A percentile compares a stretch with the other conserved stretches of the same genome.
phyloP scores from a whole-genome alignment of 2,888 invertebrate genomes.

The Cinara cedri region DNA sequence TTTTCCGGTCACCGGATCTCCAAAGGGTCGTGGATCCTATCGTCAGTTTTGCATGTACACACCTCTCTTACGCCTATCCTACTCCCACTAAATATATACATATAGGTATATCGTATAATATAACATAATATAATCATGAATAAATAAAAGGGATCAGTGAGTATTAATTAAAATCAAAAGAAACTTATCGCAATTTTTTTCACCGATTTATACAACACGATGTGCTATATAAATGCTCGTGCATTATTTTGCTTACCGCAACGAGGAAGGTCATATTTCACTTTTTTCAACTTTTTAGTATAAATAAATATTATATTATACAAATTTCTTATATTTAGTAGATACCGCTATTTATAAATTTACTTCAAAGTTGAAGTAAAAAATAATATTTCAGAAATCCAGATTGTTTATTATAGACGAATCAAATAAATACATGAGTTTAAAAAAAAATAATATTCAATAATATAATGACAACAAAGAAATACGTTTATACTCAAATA shows the following conservation, averaged over 20 bases:
- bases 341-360: too few relatives aligned
- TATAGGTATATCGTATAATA: not conserved
- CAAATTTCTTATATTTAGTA: too few relatives aligned
- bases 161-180: slow-evolving; percentile 54
- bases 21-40: slow-evolving; percentile 47
- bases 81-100: too few relatives aligned
- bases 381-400: slow-evolving; percentile 33
- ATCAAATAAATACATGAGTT: slow-evolving; percentile 14
- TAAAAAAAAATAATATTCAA: too few relatives aligned
- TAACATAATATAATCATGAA: not conserved
- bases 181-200: slow-evolving; percentile 37
- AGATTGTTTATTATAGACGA: slow-evolving; percentile 10
- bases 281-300: too few relatives aligned
- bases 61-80: not conserved
- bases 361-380: slow-evolving; percentile 35
- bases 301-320: too few relatives aligned
- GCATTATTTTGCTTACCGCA: too few relatives aligned
- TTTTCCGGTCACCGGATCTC: slow-evolving; percentile 56
- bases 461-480: too few relatives aligned
- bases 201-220: not conserved
- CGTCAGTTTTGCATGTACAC: slow-evolving; percentile 31
- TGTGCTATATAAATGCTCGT: too few relatives aligned
- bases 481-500: too few relatives aligned
- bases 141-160: slow-evolving; percentile 35
- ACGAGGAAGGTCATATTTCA: too few relatives aligned